Conservation (phyloP, 1,140 invertebrate genomes). For the Tetraneura akinire region DNA sequence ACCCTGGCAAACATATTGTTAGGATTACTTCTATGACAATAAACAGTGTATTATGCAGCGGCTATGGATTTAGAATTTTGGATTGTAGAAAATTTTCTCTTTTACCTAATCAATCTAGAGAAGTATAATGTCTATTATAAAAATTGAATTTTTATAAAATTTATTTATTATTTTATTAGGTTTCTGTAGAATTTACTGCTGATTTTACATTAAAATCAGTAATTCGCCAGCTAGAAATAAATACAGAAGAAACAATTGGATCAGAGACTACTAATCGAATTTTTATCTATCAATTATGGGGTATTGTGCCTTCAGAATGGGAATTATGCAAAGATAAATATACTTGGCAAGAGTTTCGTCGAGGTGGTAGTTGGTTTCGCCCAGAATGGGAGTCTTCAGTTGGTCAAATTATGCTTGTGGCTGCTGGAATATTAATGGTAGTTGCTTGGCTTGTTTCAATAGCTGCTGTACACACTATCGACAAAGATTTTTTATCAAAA, state of each 20-base stretch:
- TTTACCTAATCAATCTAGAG: slow-evolving; percentile 45
- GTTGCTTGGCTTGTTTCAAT: slow-evolving; percentile 32
- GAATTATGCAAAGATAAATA: slow-evolving; percentile 42
- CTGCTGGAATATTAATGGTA: slow-evolving; percentile 9
- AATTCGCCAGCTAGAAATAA: slow-evolving; percentile 36
- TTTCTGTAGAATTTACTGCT: slow-evolving; percentile 44
- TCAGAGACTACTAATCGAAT: slow-evolving; percentile 31
- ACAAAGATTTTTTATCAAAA: slow-evolving; percentile 42
- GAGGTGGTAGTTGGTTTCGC: slow-evolving; percentile 25
- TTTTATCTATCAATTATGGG: slow-evolving; percentile 38
- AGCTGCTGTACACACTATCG: slow-evolving; percentile 34
- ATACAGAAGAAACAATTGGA: slow-evolving; percentile 39
- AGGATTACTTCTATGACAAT: slow-evolving; percentile 43
- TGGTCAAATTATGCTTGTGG: slow-evolving; percentile 23
- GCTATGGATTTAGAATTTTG: slow-evolving; percentile 40
- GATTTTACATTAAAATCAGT: slow-evolving; percentile 27
- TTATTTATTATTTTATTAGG: slow-evolving; percentile 6
- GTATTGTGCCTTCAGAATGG: slow-evolving; percentile 47
- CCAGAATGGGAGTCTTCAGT: slow-evolving; percentile 35
- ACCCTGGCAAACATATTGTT: slow-evolving; percentile 39
- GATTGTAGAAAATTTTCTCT: slow-evolving; percentile 44
- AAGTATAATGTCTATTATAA: not conserved
- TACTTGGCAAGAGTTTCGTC: slow-evolving; percentile 38
- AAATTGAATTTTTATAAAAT: not conserved
- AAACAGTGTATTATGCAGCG: slow-evolving; percentile 34